phyloP scores from a whole-genome alignment of 2,888 invertebrate species.

The Formica aserva region DNA sequence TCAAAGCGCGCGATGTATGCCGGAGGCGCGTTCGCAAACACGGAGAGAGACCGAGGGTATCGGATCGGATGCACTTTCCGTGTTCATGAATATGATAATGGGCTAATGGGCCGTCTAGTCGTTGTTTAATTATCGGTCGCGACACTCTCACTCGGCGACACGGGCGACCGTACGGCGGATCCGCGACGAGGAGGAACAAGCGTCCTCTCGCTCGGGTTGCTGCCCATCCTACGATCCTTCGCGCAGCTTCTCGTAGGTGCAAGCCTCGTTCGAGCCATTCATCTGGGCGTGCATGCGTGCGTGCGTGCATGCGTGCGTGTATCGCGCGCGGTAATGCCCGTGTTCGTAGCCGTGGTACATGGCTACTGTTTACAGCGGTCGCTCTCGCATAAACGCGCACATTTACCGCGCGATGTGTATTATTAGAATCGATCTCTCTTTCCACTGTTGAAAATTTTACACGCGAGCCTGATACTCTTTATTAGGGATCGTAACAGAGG shows the following conservation, averaged over 20 bases:
- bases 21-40: slow-evolving; percentile 49
- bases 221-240: slow-evolving; percentile 30
- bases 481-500: slow-evolving; percentile 10
- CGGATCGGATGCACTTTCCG: slow-evolving; percentile 84
- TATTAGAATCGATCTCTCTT: slow-evolving; percentile 26
- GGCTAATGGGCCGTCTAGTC: slow-evolving; percentile 84
- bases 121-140: slow-evolving; percentile 84
- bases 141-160: slow-evolving; percentile 65
- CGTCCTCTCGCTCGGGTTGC: slow-evolving; percentile 46
- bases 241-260: slow-evolving; percentile 52
- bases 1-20: slow-evolving; percentile 41
- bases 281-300: slow-evolving; percentile 72
- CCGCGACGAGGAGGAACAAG: slow-evolving; percentile 58
- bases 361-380: slow-evolving; percentile 78
- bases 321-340: slow-evolving; percentile 62
- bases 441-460: slow-evolving; percentile 2
- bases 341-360: slow-evolving; percentile 70
- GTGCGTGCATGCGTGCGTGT: slow-evolving; percentile 75
- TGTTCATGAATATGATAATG: slow-evolving; percentile 86
- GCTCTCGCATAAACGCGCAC: slow-evolving; percentile 50
- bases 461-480: slow-evolving; percentile 31
- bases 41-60: slow-evolving; percentile 76
- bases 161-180: slow-evolving; percentile 73
- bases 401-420: slow-evolving; percentile 10
- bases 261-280: slow-evolving; percentile 72